A percentile compares a stretch with the other conserved stretches of the same genome.
phyloP scores from a whole-genome alignment of 2,113 vertebrate species.

The Pomatostomus ruficeps region DNA sequence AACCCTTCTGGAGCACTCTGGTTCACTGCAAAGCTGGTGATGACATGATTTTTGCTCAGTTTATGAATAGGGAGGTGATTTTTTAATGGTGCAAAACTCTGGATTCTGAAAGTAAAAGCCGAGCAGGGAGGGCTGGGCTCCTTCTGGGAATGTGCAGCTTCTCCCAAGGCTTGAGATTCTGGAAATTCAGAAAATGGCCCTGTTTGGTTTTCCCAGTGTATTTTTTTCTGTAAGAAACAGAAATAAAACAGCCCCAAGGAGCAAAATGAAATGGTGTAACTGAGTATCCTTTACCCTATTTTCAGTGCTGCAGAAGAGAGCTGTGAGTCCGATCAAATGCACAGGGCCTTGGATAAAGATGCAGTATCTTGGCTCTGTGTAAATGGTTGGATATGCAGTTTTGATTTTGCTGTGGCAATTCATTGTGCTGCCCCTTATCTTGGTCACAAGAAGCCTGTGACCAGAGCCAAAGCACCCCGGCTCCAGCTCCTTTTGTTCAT shows the following conservation, averaged over 20 bases:
- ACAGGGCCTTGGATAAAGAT: not conserved
- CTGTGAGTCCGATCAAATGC: not conserved
- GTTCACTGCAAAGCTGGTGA: not conserved
- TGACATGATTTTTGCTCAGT: not conserved
- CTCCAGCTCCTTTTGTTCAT: slow-evolving; percentile 13
- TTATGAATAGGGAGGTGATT: not conserved
- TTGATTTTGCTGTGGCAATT: not conserved
- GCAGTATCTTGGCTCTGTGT: not conserved
- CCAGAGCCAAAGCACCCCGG: not conserved
- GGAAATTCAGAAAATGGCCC: not conserved
- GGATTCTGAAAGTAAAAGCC: not conserved
- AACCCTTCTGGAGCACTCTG: not conserved
- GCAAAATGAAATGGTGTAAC: not conserved
- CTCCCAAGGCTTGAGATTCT: not conserved
- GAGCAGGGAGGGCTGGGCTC: not conserved
- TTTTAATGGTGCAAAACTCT: not conserved
- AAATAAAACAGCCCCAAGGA: not conserved
- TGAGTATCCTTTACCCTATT: not conserved
- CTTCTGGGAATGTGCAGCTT: not conserved
- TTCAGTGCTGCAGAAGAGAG: not conserved
- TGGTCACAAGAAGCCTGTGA: slow-evolving; percentile 12
- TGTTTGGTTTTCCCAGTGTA: not conserved
- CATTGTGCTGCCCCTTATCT: not conserved
- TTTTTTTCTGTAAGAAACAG: not conserved
- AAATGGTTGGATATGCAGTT: not conserved